Evolutionary conservation across 2,888 invertebrate genomes (phyloP), one percentile per base, ranked within the genome.

Genomic region (Dicroscelio sp.): DNA sequence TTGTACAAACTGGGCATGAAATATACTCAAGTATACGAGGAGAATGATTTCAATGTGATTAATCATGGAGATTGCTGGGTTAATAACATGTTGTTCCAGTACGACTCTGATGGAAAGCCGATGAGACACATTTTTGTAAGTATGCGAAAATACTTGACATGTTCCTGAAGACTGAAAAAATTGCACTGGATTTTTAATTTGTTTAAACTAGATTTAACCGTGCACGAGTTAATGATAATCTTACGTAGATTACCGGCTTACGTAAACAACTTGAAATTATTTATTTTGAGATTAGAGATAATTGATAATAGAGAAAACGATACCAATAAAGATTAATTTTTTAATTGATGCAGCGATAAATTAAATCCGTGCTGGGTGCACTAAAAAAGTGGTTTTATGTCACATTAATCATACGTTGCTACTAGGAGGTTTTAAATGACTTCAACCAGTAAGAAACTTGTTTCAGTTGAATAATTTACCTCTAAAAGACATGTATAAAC

Each of bases 81-180:
- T 3, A 96, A 96, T 88, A 96, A 96, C 65, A 96, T 96, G 96
- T 69, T 96, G 12, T 96, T 96, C 93, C 93, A 94, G n/a, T 96
- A 96, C 87, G 92, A 96, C 82, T 88, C 94, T 23, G 85, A 94
- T 33, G 90, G 92, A 27, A 93, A 95, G 38, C 95, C 95, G 0
- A 82, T 91, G n/a, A 89, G 91, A 14, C 96, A 96, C 12, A 96
- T 96, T 73, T 96, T 96, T 75, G 96, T 96, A 90, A 94, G 95
- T 95, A n/a, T n/a, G n/a, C n/a, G n/a, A n/a, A n/a, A n/a, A n/a
- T n/a, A n/a, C n/a, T n/a, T n/a, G n/a, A n/a, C n/a, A n/a, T n/a
- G n/a, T n/a, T n/a, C n/a, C n/a, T n/a, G n/a, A n/a, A n/a, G n/a
- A n/a, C n/a, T n/a, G n/a, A n/a, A n/a, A n/a, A n/a, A n/a, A n/a